Base-by-base conservation (phyloP, 1,140 invertebrate genomes). In the Papilio aristodemus region DNA sequence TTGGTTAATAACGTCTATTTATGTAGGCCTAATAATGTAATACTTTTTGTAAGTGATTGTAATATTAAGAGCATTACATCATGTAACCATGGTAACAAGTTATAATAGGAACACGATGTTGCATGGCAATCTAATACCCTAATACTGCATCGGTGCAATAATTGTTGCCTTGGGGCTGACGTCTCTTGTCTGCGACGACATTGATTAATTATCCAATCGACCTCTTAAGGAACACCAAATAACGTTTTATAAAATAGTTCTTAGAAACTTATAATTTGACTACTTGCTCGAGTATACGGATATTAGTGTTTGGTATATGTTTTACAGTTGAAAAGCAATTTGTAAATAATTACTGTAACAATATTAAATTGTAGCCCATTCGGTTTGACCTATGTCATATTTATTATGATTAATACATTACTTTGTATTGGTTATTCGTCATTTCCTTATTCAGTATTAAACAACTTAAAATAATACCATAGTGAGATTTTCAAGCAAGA, bases 191-290 rank as follows among this genome's bases (percentile, higher is more conserved):
- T 37, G 17, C 59, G 38, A 38, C 14, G 59, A 62, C 59, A 17
- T 62, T 62, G 59, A 62, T 62, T 62, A 62, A 62, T 62, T 62
- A 38, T 38, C n/a, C 36, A 62, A 62, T 38, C 59, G 59, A 62
- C 59, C 59, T 36, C 59, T 38, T 62, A 62, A 62, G 38, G n/a
- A 38, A 62, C 59, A 38, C 17, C 36, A 38, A 62, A 37, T 38
- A 62, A 62, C 59, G 59, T 62, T 62, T 38, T 36, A 37, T 62
- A 62, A 62, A 62, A 62, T 62, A 37, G 36, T 62, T 62, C 59
- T 62, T 38, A 62, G 59, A 62, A 62, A 38, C 36, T 37, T 2
- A 37, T 62, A 62, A 62, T 62, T 62, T 62, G 59, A 39, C 46
- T 54, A 22, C 19, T 54, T 25, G 4, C 19, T 17, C 22, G 22